Conservation (phyloP, 1,140 invertebrate species). For the Drosophila pachea region DNA sequence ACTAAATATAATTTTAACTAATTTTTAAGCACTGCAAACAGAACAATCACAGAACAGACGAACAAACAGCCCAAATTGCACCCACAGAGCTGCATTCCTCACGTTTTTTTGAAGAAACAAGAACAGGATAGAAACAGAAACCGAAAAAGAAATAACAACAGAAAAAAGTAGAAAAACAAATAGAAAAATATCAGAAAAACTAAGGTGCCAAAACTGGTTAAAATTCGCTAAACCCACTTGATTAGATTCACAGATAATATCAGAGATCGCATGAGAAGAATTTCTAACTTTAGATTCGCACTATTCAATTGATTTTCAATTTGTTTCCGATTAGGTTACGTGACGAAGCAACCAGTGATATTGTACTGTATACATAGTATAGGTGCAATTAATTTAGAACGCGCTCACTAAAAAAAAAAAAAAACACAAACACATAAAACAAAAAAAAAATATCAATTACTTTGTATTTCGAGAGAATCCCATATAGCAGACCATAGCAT, state of each 20-base stretch:
- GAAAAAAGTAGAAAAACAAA: conserved; percentile 13
- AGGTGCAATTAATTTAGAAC: conserved; percentile 79
- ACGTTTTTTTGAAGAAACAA: conserved; percentile 47
- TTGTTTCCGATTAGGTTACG: conserved; percentile 76
- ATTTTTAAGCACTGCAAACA: conserved; percentile 76
- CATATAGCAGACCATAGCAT: conserved; percentile 25
- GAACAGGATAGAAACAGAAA: conserved; percentile 45
- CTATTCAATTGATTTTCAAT: conserved; percentile 66
- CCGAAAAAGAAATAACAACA: conserved; percentile 36
- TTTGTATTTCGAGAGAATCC: conserved; percentile 42
- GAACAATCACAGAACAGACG: conserved; percentile 65
- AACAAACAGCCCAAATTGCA: conserved; percentile 59
- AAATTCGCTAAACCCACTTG: conserved; percentile 33
- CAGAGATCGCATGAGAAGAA: conserved; percentile 17
- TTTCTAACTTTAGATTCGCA: conserved; percentile 46
- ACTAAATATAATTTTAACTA: conserved; percentile 78
- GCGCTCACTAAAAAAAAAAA: conserved; percentile 67
- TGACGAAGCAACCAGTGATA: conserved; percentile 79
- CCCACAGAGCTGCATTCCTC: conserved; percentile 53
- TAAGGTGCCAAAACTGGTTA: conserved; percentile 61
- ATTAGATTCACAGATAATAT: conserved; percentile 31
- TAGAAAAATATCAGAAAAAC: conserved; percentile 28
- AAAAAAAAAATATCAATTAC: conserved; percentile 28
- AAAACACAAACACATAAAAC: too few relatives aligned
- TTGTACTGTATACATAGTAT: conserved; percentile 79